A percentile compares a stretch with the other conserved stretches of the same genome.
These are phyloP conservation scores for Escarpia spicata DNA, from an alignment of 2,888 invertebrate genomes.

Conservation along the genomic window DNA sequence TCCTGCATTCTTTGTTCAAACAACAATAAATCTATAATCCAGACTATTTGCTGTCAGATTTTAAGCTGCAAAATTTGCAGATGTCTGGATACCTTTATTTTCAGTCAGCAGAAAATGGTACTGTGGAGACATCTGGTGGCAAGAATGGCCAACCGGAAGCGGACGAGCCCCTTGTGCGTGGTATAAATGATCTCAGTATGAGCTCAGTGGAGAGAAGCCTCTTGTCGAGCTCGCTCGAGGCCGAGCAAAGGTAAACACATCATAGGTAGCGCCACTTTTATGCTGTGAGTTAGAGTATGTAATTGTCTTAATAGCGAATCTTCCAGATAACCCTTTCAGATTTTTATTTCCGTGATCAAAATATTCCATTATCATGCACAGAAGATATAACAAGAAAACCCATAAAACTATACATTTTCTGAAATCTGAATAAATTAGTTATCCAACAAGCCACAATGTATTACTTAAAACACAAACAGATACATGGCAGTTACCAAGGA, in stretches of 20 bases:
- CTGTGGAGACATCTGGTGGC: slow-evolving; percentile 20
- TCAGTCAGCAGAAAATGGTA: slow-evolving; percentile 25
- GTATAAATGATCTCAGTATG: slow-evolving; percentile 47
- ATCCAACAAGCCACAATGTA: too few species aligned
- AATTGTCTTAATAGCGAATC: too few species aligned
- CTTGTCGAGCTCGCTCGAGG: slow-evolving; percentile 63
- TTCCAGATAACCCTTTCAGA: too few species aligned
- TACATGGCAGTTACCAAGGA: too few species aligned
- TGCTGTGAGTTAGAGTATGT: background rate
- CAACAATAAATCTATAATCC: background rate
- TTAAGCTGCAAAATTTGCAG: too few species aligned
- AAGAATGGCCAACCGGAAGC: background rate
- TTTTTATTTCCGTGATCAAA: too few species aligned
- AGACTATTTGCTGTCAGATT: too few species aligned
- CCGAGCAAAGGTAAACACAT: slow-evolving; percentile 59
- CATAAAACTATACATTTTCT: too few species aligned
- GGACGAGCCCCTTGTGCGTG: slow-evolving; percentile 50
- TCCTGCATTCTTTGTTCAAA: background rate
- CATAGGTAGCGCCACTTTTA: background rate
- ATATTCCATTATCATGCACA: too few species aligned
- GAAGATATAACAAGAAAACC: too few species aligned
- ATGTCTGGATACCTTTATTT: background rate
- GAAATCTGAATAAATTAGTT: too few species aligned
- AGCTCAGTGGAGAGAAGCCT: slow-evolving; percentile 33
- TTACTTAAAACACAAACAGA: too few species aligned